Base-by-base conservation (phyloP, 2,113 vertebrate genomes). In the Brachyistius frenatus region DNA sequence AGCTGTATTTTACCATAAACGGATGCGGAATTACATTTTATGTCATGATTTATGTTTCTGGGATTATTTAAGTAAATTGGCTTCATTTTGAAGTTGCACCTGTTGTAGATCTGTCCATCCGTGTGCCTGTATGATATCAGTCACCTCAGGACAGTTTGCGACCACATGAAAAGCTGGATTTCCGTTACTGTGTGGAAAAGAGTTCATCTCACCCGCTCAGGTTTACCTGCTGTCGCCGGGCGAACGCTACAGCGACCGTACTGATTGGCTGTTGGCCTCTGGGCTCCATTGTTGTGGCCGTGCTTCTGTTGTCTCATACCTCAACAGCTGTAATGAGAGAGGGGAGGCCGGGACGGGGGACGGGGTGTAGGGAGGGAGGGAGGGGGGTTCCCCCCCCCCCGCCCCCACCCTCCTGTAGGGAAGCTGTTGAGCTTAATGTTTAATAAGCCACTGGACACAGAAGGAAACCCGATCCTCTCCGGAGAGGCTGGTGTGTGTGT, bases 351-450 rank as follows among this genome's bases (percentile, higher is more conserved):
- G 46, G 49, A 15, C 0, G 32, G 46, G 61, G 46, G 49, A 15
- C 0, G 32, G 46, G 60, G 13, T n/a, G 72, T 32, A 60, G 41
- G 1, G 57, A 69, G 55, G 1, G 57, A 69, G 55, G 76, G 78
- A 30, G 69, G 54, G 23, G 23, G 23, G 23, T 23, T 23, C 1
- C 23, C 23, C 23, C 23, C 4, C 50, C 61, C 68, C 23, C 4
- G 46, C 61, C 68, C 63, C 62, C 6, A 31, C 62, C 67, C 81
- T 78, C 78, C 83, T 76, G 78, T 39, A 83, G 86, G 84, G 84
- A 91, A 89, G 80, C 85, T 87, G 88, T 83, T 81, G 62, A 80
- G 81, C 69, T 91, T 70, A 89, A 91, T 91, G 87, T 89, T 91
- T 91, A 91, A 93, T 89, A 84, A 90, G 85, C 80, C 66, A 68